phyloP scores from a whole-genome alignment of 2,888 invertebrate genomes.

The Heteropelma amictum region DNA sequence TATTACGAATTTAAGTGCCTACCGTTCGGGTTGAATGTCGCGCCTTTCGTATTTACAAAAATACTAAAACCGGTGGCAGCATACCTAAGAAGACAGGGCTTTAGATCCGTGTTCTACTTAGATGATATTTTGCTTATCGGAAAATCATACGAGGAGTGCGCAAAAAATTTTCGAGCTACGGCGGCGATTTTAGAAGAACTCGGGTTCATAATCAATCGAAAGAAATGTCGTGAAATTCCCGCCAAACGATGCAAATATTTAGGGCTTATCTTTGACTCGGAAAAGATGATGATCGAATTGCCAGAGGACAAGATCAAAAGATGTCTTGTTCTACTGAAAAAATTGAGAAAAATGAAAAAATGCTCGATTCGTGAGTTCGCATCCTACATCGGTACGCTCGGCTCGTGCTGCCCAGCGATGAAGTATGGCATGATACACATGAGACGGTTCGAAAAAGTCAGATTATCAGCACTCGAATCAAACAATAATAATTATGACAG shows the following conservation, averaged over 20 bases:
- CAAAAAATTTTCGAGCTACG: conserved; percentile 1
- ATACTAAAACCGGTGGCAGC: conserved; percentile 24
- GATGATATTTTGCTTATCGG: conserved; percentile 42
- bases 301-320: not conserved
- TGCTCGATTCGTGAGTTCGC: conserved; percentile 3
- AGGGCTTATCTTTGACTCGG: conserved; percentile 14
- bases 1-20: conserved; percentile 30
- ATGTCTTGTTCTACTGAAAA: not conserved
- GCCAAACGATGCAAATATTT: not conserved
- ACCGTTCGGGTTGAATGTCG: conserved; percentile 22
- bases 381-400: conserved; percentile 7
- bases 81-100: conserved; percentile 5
- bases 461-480: conserved; percentile 7
- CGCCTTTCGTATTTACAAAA: conserved; percentile 41
- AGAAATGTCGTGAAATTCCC: conserved; percentile 25
- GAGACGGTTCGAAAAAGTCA: conserved; percentile 14
- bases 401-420: conserved; percentile 21
- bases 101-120: conserved; percentile 31
- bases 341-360: conserved; percentile 1
- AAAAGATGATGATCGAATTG: conserved; percentile 22
- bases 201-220: conserved; percentile 27
- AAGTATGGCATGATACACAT: conserved; percentile 27
- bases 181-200: conserved; percentile 11
- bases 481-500: conserved; percentile 22
- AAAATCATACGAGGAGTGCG: conserved; percentile 3